phyloP scores from a whole-genome alignment of 2,888 invertebrate species.

The Saturnia pavonia region DNA sequence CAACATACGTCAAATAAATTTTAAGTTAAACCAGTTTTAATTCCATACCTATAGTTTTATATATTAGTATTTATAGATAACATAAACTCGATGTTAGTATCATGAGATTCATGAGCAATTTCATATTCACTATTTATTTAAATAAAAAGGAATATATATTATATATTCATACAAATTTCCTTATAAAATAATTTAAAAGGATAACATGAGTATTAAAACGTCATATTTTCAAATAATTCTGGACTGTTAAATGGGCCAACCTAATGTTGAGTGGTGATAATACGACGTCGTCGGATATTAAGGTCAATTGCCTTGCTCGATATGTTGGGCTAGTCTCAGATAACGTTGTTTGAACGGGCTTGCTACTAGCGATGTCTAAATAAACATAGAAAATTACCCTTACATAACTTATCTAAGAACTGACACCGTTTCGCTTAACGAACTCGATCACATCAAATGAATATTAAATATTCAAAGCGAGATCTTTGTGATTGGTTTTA shows the following conservation, averaged over 20 bases:
- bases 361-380: conserved; percentile 50
- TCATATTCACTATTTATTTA: neutral
- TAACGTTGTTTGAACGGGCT: conserved; percentile 59
- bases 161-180: neutral
- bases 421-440: conserved; percentile 39
- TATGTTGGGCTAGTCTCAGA: conserved; percentile 62
- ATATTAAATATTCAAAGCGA: conserved; percentile 13
- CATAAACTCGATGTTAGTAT: neutral
- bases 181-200: neutral
- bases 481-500: conserved; percentile 17
- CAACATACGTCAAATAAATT: too few relatives aligned
- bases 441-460: conserved; percentile 9
- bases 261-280: conserved; percentile 34
- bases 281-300: conserved; percentile 63
- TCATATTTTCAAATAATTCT: conserved; percentile 12
- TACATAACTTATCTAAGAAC: conserved; percentile 44
- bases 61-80: neutral
- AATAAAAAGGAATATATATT: neutral
- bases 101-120: neutral
- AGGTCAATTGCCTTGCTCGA: conserved; percentile 64
- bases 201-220: neutral
- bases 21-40: too few relatives aligned
- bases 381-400: conserved; percentile 50
- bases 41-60: too few relatives aligned
- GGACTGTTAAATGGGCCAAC: conserved; percentile 15